Evolutionary conservation across 2,113 vertebrate species (phyloP).

Genomic region (Nannospalax galili): DNA sequence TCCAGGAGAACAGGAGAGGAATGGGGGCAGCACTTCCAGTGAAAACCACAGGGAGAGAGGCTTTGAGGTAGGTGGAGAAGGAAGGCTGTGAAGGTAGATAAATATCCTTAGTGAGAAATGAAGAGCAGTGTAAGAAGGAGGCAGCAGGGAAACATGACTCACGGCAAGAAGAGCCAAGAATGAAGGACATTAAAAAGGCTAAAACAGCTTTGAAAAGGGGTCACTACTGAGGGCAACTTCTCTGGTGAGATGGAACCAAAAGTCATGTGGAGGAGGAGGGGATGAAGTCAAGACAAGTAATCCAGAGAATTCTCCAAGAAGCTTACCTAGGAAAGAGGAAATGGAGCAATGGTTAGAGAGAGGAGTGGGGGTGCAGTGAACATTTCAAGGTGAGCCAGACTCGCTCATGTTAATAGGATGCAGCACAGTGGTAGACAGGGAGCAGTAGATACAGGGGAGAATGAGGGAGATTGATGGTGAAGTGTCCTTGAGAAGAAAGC

Average conservation of each 20-base stretch:
- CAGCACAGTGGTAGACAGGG: background rate
- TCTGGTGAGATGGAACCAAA: background rate
- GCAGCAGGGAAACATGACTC: background rate
- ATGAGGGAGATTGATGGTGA: slow-evolving; percentile 27
- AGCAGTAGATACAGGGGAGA: background rate
- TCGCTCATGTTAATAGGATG: background rate
- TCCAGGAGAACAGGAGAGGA: background rate
- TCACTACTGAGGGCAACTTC: background rate
- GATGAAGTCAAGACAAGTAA: background rate
- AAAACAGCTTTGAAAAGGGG: background rate
- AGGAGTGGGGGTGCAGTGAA: no score
- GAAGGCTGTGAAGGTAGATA: background rate
- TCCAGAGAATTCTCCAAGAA: background rate
- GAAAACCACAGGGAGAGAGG: background rate
- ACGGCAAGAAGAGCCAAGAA: background rate
- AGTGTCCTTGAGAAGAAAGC: background rate
- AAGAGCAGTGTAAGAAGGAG: background rate
- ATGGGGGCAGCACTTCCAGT: rapidly evolving
- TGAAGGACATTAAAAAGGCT: background rate
- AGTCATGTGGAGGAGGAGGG: background rate
- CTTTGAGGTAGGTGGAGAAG: background rate
- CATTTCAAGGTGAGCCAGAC: background rate
- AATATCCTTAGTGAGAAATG: background rate
- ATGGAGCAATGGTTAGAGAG: background rate
- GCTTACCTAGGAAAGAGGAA: background rate